Conservation (phyloP, 1,140 invertebrate genomes). For the Epicauta chinensis region DNA sequence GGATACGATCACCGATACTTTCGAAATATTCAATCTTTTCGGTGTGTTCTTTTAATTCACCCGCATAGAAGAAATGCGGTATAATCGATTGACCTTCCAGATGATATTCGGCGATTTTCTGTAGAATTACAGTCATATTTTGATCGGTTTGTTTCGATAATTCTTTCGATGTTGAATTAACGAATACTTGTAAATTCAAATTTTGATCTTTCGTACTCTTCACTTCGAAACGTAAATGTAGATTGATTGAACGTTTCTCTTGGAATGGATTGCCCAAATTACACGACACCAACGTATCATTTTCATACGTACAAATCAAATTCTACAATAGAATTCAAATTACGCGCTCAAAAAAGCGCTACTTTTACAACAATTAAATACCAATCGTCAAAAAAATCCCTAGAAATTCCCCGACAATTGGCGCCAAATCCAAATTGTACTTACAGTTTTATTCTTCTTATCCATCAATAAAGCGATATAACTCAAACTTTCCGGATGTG, state of each 20-base stretch:
- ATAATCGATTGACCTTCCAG: conserved; percentile 64
- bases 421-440: conserved; percentile 3
- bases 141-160: conserved; percentile 50
- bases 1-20: conserved; percentile 77
- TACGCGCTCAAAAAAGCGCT: neutral
- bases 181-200: conserved; percentile 66
- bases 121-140: conserved; percentile 57
- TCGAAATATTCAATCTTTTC: conserved; percentile 67
- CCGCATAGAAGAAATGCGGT: conserved; percentile 75
- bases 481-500: conserved; percentile 68
- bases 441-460: conserved; percentile 22
- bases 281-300: conserved; percentile 70
- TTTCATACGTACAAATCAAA: conserved; percentile 59
- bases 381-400: neutral
- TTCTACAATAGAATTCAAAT: conserved; percentile 18
- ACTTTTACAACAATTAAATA: no score
- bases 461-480: conserved; percentile 44
- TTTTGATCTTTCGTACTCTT: conserved; percentile 61
- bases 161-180: conserved; percentile 84
- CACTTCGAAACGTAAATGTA: conserved; percentile 73
- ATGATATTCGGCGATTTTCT: conserved; percentile 75
- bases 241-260: conserved; percentile 50
- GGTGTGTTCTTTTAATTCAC: conserved; percentile 72
- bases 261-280: conserved; percentile 86
- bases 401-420: neutral